These are phyloP conservation scores for Phataginus tetradactyla DNA, from an alignment of 2,797 vertebrate genomes.

Conservation along the genomic window DNA sequence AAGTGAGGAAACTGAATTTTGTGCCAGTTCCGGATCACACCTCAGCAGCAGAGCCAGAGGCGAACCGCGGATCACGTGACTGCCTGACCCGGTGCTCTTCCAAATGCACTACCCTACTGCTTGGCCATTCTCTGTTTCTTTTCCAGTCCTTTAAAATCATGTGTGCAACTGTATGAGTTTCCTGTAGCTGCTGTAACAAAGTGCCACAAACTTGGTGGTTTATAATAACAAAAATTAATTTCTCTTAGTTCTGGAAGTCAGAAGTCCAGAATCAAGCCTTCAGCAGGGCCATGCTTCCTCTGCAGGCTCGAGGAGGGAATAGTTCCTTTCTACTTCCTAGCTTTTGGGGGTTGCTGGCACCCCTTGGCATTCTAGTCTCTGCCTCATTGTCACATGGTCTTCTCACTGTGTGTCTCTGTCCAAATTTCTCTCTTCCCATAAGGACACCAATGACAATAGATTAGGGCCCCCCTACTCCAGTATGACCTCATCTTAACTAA, in stretches of 20 bases:
- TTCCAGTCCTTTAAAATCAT: not conserved
- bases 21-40: not conserved
- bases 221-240: not conserved
- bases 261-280: not conserved
- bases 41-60: not conserved
- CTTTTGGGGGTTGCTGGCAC: not conserved
- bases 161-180: not conserved
- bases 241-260: not conserved
- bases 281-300: not conserved
- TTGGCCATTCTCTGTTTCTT: not conserved
- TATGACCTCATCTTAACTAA: not conserved
- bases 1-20: slow-evolving; percentile 2
- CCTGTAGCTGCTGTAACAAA: not conserved
- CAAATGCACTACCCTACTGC: not conserved
- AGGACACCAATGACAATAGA: not conserved
- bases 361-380: not conserved
- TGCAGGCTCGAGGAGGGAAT: not conserved
- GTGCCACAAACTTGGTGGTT: not conserved
- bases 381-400: not conserved
- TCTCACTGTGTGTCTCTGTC: not conserved
- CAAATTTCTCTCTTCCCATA: not conserved
- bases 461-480: not conserved
- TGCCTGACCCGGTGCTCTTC: not conserved
- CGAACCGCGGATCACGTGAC: not conserved
- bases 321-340: not conserved